phyloP scores from a whole-genome alignment of 2,888 invertebrate species.

The Chrysolina americana region DNA sequence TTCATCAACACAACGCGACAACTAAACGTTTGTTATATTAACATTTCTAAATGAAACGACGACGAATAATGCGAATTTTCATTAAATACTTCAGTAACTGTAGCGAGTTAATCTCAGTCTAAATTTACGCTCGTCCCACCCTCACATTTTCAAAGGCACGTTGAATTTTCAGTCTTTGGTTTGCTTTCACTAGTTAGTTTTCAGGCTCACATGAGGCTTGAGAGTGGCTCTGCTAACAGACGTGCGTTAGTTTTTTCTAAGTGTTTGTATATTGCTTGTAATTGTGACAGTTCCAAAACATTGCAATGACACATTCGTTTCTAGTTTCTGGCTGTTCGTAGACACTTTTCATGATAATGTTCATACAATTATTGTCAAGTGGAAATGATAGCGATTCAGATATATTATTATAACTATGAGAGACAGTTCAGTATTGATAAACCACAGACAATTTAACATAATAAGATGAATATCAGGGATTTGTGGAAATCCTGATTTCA shows the following conservation, averaged over 20 bases:
- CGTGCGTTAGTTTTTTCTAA: neutral
- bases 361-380: too few relatives aligned
- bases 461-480: too few relatives aligned
- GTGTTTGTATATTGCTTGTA: too few relatives aligned
- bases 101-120: slow-evolving; percentile 67
- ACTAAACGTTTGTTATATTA: slow-evolving; percentile 53
- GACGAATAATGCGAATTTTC: slow-evolving; percentile 66
- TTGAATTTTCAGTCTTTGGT: slow-evolving; percentile 50
- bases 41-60: slow-evolving; percentile 60
- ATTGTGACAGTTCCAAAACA: too few relatives aligned
- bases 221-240: slow-evolving; percentile 33
- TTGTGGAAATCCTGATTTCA: too few relatives aligned
- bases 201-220: slow-evolving; percentile 21
- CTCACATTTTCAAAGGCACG: slow-evolving; percentile 63
- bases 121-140: slow-evolving; percentile 68
- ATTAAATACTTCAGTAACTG: slow-evolving; percentile 66
- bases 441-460: too few relatives aligned
- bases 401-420: too few relatives aligned
- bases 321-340: too few relatives aligned
- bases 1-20: slow-evolving; percentile 42
- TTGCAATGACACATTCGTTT: too few relatives aligned
- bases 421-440: too few relatives aligned
- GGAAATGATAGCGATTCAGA: too few relatives aligned
- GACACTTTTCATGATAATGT: too few relatives aligned
- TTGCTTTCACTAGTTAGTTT: slow-evolving; percentile 43